Evolutionary conservation across 92 coral and sea anemone species (phyloP).

Genomic region (Galaxea fascicularis): DNA sequence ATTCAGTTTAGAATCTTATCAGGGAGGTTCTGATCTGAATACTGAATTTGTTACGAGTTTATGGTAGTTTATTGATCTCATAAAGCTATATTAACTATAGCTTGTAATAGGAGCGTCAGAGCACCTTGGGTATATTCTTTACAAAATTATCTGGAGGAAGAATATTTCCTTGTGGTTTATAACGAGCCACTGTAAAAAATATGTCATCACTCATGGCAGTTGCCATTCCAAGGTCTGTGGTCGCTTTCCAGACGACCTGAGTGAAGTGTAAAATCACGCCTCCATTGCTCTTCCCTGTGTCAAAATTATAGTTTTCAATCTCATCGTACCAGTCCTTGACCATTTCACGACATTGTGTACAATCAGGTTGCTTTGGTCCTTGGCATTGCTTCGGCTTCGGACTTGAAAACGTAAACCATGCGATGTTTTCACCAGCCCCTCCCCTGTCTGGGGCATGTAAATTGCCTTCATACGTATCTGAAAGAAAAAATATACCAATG

Average conservation of each 20-base stretch:
- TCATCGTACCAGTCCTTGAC: constrained; percentile 87
- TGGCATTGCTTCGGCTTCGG: constrained; percentile 72
- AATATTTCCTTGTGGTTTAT: constrained; percentile 75
- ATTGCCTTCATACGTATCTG: too few species aligned
- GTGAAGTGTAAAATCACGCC: constrained; percentile 78
- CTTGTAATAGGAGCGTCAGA: background rate
- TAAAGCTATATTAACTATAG: too few species aligned
- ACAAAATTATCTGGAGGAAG: constrained; percentile 9
- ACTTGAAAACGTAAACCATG: constrained; percentile 57
- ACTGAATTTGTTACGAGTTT: too few species aligned
- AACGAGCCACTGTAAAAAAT: constrained; percentile 81
- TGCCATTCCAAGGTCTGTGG: constrained; percentile 84
- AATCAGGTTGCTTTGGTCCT: constrained; percentile 52
- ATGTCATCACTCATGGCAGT: constrained; percentile 60
- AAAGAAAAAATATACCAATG: background rate
- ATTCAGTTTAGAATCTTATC: too few species aligned
- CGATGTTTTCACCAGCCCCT: constrained; percentile 83
- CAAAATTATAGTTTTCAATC: constrained; percentile 70
- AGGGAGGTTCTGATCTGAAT: too few species aligned
- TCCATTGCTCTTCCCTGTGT: constrained; percentile 66
- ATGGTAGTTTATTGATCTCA: too few species aligned
- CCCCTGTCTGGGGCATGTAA: constrained; percentile 56
- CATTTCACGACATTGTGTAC: constrained; percentile 80
- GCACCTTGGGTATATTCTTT: background rate
- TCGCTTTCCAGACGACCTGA: constrained; percentile 90